Conservation (phyloP, 2,113 vertebrate species). For the Stomatorhinus ivindoensis region DNA sequence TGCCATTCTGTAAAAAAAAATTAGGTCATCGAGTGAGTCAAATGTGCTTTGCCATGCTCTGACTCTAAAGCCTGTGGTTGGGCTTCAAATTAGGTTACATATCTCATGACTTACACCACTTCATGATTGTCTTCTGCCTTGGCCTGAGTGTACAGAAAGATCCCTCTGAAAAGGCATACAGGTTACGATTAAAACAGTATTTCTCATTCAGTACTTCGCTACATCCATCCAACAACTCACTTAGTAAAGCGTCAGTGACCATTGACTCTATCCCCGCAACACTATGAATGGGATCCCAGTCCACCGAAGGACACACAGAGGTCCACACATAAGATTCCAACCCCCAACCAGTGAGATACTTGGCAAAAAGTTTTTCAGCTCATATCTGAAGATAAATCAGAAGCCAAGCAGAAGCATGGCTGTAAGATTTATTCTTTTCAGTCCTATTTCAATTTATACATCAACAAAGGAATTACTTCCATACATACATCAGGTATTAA, state of each 20-base stretch:
- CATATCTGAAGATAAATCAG: not conserved
- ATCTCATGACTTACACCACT: not conserved
- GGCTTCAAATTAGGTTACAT: not conserved
- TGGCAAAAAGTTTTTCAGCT: not conserved
- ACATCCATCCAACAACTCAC: not conserved
- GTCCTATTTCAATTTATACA: not conserved
- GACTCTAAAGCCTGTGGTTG: not conserved
- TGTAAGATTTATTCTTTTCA: not conserved
- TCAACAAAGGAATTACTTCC: not conserved
- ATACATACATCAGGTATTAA: not conserved
- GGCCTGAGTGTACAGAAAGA: not conserved
- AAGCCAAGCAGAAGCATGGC: not conserved
- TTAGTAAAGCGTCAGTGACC: not conserved
- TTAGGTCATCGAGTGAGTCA: not conserved
- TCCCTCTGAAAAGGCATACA: not conserved
- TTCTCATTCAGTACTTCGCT: not conserved
- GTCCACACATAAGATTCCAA: not conserved
- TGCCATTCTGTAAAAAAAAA: slow-evolving; percentile 66
- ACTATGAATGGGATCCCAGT: not conserved
- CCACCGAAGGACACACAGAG: not conserved
- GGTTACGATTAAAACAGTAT: not conserved
- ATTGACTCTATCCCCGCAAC: not conserved
- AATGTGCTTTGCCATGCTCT: not conserved
- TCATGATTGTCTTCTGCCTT: not conserved
- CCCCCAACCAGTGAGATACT: not conserved